These are phyloP conservation scores for Geotrypetes seraphini DNA, from an alignment of 2,797 vertebrate genomes.

Conservation along the genomic window DNA sequence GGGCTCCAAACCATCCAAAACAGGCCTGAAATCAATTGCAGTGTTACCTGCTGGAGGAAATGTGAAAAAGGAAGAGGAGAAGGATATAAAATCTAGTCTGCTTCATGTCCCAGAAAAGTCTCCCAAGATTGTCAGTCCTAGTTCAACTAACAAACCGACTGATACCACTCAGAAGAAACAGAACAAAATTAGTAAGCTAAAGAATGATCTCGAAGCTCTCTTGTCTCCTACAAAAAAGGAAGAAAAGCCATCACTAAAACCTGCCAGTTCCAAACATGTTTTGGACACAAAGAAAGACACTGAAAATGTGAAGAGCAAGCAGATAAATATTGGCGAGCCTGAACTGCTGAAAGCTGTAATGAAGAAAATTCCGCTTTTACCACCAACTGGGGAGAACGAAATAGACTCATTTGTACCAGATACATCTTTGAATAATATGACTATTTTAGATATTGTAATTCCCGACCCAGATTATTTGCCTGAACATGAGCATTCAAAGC, in stretches of 20 bases:
- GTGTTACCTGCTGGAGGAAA: not conserved
- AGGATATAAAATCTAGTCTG: no score
- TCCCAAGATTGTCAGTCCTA: no score
- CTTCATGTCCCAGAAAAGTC: no score
- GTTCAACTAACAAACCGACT: not conserved
- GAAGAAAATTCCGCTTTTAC: not conserved
- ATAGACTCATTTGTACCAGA: not conserved
- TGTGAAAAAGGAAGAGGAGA: constrained; percentile 6
- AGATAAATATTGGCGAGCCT: not conserved
- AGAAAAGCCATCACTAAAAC: constrained; percentile 12
- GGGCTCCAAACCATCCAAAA: not conserved
- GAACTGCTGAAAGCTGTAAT: constrained; percentile 6
- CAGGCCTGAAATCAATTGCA: fast-evolving
- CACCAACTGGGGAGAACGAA: not conserved
- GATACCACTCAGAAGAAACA: constrained; percentile 7
- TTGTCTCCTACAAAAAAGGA: constrained; percentile 41
- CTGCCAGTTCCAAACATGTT: constrained; percentile 25
- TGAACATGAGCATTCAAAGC: not conserved
- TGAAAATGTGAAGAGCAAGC: not conserved
- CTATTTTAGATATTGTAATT: not conserved
- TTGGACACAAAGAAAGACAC: constrained; percentile 13
- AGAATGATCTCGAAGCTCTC: constrained; percentile 49
- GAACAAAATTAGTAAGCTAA: constrained; percentile 40
- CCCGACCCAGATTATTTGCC: not conserved
- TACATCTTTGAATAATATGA: not conserved